Evolutionary conservation across 2,888 invertebrate genomes (phyloP).

Genomic region (Eilema caniola): DNA sequence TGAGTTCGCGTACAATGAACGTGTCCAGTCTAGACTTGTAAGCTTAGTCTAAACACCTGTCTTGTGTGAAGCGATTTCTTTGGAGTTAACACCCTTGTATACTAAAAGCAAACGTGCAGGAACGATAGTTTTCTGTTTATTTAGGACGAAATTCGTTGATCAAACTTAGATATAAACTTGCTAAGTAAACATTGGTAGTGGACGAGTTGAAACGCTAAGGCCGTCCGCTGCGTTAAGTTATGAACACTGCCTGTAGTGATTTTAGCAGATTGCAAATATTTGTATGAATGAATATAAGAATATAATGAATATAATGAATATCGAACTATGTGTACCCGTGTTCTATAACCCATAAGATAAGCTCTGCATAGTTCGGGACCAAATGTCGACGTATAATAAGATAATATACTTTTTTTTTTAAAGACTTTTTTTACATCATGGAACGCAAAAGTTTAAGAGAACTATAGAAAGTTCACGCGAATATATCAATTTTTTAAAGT

Average conservation of each 20-base stretch:
- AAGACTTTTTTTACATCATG: too few relatives aligned
- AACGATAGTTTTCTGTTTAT: background rate
- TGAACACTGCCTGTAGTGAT: too few relatives aligned
- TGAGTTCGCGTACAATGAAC: background rate
- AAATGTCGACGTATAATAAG: background rate
- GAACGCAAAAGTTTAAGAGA: too few relatives aligned
- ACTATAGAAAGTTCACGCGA: too few relatives aligned
- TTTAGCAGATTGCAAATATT: too few relatives aligned
- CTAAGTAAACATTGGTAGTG: background rate
- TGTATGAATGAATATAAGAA: too few relatives aligned
- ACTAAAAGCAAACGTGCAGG: background rate
- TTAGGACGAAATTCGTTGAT: background rate
- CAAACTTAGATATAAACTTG: background rate
- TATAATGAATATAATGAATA: background rate
- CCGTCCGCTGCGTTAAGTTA: background rate
- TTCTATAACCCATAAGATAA: background rate
- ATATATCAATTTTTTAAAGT: too few relatives aligned
- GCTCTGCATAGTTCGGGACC: background rate
- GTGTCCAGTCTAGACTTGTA: slow-evolving; percentile 6
- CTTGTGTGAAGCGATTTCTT: background rate
- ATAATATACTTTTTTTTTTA: too few relatives aligned
- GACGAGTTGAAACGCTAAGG: background rate
- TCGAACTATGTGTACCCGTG: background rate
- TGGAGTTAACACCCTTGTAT: background rate
- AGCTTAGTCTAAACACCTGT: background rate